Evolutionary conservation across 2,113 vertebrate genomes (phyloP).

Genomic region (Heliornis fulica): DNA sequence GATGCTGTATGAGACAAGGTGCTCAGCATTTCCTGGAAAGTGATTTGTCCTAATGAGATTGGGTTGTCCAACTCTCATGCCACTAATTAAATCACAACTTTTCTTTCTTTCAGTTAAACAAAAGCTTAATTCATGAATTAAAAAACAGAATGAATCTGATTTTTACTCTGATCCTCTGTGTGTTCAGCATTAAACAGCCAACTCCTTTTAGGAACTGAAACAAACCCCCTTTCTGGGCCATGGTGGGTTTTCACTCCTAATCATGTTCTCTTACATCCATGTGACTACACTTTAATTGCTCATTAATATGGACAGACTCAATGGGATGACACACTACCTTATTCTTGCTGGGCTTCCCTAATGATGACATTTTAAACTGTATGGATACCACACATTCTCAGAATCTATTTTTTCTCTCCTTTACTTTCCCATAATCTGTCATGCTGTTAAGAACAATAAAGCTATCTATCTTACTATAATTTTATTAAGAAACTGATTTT

Average conservation of each 20-base stretch:
- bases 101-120: neutral
- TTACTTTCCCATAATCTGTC: neutral
- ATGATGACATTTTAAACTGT: neutral
- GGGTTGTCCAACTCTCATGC: neutral
- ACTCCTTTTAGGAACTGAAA: neutral
- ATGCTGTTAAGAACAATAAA: neutral
- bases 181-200: constrained; percentile 5
- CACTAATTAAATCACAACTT: constrained; percentile 24
- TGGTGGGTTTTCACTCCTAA: neutral
- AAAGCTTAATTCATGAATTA: constrained; percentile 25
- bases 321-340: neutral
- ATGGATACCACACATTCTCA: neutral
- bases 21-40: neutral
- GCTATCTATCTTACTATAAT: neutral
- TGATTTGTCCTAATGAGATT: neutral
- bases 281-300: neutral
- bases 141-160: constrained; percentile 3
- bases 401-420: neutral
- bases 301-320: neutral
- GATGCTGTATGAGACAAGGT: neutral
- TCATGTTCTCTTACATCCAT: neutral
- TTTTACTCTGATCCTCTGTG: neutral
- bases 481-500: neutral
- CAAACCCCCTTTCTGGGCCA: neutral
- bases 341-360: neutral